phyloP scores from a whole-genome alignment of 2,113 vertebrate species.

The Epinephelus moara region DNA sequence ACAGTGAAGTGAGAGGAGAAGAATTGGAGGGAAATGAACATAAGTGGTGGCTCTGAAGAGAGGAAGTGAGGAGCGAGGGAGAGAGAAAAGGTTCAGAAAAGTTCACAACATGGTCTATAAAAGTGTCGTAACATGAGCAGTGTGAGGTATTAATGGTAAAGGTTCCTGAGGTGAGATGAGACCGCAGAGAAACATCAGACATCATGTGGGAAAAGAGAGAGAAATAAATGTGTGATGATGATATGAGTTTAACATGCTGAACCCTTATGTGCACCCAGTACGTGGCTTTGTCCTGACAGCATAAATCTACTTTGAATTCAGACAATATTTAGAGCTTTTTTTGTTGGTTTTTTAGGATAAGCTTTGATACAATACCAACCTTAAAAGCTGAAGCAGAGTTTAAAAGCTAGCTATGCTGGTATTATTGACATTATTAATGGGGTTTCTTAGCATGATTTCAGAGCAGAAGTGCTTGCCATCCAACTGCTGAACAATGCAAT shows the following conservation, averaged over 20 bases:
- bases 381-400: too few relatives aligned
- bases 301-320: not conserved
- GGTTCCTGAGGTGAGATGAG: slow-evolving; percentile 13
- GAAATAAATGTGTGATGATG: not conserved
- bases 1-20: slow-evolving; percentile 33
- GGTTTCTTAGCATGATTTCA: too few relatives aligned
- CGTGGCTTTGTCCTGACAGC: not conserved
- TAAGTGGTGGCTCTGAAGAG: slow-evolving; percentile 24
- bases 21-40: slow-evolving; percentile 27
- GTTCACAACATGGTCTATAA: slow-evolving; percentile 34
- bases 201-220: not conserved
- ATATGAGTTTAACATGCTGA: not conserved
- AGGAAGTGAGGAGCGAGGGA: slow-evolving; percentile 5
- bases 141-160: slow-evolving; percentile 2
- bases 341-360: not conserved
- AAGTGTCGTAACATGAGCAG: slow-evolving; percentile 29
- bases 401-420: too few relatives aligned
- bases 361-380: too few relatives aligned
- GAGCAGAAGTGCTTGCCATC: too few relatives aligned
- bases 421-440: too few relatives aligned
- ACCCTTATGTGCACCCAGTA: too few relatives aligned
- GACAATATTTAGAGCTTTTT: not conserved
- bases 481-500: too few relatives aligned
- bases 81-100: slow-evolving; percentile 20
- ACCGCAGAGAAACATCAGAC: slow-evolving; percentile 24